These are phyloP conservation scores for Pachymerium ferrugineum DNA, from an alignment of 2,888 invertebrate genomes.

Conservation along the genomic window DNA sequence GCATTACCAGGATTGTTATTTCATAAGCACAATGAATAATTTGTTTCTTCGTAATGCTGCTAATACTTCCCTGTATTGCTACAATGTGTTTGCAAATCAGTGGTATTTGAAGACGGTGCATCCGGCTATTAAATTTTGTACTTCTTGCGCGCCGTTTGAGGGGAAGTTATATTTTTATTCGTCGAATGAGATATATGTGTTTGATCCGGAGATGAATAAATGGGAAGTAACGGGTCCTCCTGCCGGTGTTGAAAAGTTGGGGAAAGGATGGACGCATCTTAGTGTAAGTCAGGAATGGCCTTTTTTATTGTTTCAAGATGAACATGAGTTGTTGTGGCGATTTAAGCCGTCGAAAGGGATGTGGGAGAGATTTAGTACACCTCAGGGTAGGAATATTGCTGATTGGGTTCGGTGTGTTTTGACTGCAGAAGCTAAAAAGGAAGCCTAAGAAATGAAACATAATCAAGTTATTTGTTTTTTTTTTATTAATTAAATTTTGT, in stretches of 20 bases:
- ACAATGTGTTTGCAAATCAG: slow-evolving; percentile 5
- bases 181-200: background rate
- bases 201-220: background rate
- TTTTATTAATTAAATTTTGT: no score
- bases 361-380: background rate
- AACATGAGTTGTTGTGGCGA: background rate
- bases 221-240: background rate
- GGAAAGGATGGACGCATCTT: background rate
- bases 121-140: background rate
- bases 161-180: background rate
- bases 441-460: no score
- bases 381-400: background rate
- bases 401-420: slow-evolving; percentile 23
- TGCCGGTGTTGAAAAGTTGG: background rate
- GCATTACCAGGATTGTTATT: slow-evolving; percentile 9
- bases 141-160: background rate
- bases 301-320: background rate
- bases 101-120: slow-evolving; percentile 6
- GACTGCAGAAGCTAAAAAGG: background rate
- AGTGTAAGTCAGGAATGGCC: slow-evolving; percentile 22
- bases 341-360: background rate
- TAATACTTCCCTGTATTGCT: background rate
- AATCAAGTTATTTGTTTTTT: no score
- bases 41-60: background rate
- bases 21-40: background rate